Percentiles rank a stretch among this genome's conserved stretches.
phyloP scores from a whole-genome alignment of 2,888 invertebrate species.

The Drosophila histrio region DNA sequence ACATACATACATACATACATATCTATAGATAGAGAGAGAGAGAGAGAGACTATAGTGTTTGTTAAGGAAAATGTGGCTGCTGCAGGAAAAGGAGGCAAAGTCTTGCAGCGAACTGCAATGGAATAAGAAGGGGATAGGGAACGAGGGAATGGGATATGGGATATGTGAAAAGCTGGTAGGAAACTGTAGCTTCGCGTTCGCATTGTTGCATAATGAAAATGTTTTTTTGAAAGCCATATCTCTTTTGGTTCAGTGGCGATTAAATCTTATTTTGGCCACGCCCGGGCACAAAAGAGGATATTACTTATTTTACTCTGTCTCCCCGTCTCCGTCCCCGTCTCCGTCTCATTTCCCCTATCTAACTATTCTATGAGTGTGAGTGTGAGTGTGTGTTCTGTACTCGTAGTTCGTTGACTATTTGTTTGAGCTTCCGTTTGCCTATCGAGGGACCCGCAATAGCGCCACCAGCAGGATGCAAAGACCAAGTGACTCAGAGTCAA shows the following conservation, averaged over 20 bases:
- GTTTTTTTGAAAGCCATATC: conserved; percentile 43
- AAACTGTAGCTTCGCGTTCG: conserved; percentile 23
- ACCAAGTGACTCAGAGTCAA: conserved; percentile 1
- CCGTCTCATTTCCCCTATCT: neutral
- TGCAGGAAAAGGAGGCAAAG: neutral
- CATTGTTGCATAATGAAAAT: conserved; percentile 63
- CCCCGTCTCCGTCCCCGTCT: conserved; percentile 18
- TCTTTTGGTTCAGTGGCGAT: conserved; percentile 49
- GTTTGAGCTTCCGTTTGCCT: conserved; percentile 59
- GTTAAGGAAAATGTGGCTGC: conserved; percentile 8
- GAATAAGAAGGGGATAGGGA: neutral
- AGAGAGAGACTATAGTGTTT: conserved; percentile 1
- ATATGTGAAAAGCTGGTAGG: neutral
- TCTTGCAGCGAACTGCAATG: neutral
- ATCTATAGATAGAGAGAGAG: neutral
- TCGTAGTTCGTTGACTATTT: conserved; percentile 48
- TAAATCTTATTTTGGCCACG: conserved; percentile 59
- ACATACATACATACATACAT: neutral
- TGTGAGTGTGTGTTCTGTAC: conserved; percentile 14
- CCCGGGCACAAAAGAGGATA: conserved; percentile 54
- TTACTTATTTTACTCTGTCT: conserved; percentile 37
- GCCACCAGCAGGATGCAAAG: conserved; percentile 36
- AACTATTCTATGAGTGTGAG: neutral
- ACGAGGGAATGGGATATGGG: neutral
- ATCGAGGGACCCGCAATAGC: conserved; percentile 40